Percentiles rank a stretch among this genome's conserved stretches.
Conservation (phyloP, 2,797 vertebrate genomes). For the Eidolon dupreanum region DNA sequence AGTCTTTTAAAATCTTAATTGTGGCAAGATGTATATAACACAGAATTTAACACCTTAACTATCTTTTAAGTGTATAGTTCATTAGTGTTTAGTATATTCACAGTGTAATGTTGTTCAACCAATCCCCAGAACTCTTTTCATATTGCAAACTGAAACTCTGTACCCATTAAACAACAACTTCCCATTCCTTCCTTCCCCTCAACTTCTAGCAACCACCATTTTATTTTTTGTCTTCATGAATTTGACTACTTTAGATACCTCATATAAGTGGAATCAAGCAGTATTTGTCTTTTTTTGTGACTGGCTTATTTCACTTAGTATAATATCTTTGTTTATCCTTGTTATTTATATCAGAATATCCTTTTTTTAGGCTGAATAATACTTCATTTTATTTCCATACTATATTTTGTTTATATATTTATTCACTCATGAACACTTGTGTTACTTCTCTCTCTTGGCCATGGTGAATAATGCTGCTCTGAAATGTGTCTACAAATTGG, state of each 20-base stretch:
- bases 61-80: background rate
- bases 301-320: background rate
- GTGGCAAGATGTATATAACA: background rate
- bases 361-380: background rate
- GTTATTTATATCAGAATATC: background rate
- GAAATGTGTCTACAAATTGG: background rate
- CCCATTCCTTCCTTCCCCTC: fast-evolving
- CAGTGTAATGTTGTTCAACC: too few species aligned
- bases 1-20: background rate
- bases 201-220: background rate
- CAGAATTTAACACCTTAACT: background rate
- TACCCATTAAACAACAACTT: background rate
- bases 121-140: background rate
- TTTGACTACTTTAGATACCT: background rate
- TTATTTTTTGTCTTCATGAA: background rate
- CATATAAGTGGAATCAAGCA: background rate
- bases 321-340: background rate
- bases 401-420: background rate
- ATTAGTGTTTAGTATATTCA: background rate
- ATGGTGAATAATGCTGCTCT: background rate
- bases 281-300: background rate
- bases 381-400: background rate
- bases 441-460: background rate
- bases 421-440: background rate
- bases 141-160: background rate